Base-by-base conservation (phyloP, 2,113 vertebrate genomes). In the Malurus elegans region DNA sequence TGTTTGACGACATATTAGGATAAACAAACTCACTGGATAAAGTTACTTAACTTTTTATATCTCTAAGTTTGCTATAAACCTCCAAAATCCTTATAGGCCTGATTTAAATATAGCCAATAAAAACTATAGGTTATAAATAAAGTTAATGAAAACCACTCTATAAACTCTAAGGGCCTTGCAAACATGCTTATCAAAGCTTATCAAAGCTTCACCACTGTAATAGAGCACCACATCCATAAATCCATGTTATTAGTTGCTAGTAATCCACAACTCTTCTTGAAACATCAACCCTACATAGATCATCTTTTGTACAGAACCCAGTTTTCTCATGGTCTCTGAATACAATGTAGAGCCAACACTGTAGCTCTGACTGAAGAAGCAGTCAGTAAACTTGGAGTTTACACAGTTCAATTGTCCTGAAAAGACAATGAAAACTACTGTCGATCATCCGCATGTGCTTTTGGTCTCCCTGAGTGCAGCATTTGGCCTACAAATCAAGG, bases 11-110 rank as follows among this genome's bases (percentile, higher is more conserved):
- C 97, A 96, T 95, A 96, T 90, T 97, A 96, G 96, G 92, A 97
- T 97, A 98, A 98, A 97, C 60, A 92, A 54, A 86, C 89, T 96
- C 81, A 94, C 47, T 94, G 87, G 92, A 96, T 96, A 95, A 97
- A 97, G 82, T 97, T 96, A 96, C 91, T 97, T 93, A 93, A 91
- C 72, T 74, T 96, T 95, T 95, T 97, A 91, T 87, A 96, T 94
- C 31, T 81, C 38, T 86, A 94, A 67, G 76, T 96, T 95, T 75
- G 85, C 60, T 71, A 86, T 96, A 97, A 97, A 93, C 51, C 58
- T 96, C 76, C 92, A 91, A 96, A 97, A 97, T 95, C 56, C 81
- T 94, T 90, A 96, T 6, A 97, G 91, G 88, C 32, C 67, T 94
- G 80, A 95, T 95, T 91, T 89, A 97, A 93, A 47, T 88, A 90